Evolutionary conservation across 2,797 vertebrate species (phyloP).

Genomic region (Danionella dracula): DNA sequence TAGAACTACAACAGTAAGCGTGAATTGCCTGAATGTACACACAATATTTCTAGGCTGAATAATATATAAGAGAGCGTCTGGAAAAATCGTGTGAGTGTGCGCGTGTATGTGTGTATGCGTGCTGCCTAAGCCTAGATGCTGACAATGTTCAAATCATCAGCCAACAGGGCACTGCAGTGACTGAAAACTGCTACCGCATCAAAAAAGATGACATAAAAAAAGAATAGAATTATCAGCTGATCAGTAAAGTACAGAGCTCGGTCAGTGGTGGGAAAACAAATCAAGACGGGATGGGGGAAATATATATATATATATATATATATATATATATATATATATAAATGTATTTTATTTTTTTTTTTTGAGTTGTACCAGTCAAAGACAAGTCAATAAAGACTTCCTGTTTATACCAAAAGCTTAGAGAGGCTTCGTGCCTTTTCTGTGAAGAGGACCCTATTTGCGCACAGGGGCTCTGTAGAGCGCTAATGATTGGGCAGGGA

Average conservation of each 20-base stretch:
- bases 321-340: no score
- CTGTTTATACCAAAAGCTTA: no score
- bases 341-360: no score
- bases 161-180: slow-evolving; percentile 7
- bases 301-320: no score
- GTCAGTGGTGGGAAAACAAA: slow-evolving; percentile 25
- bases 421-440: no score
- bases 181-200: slow-evolving; percentile 20
- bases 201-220: slow-evolving; percentile 29
- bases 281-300: not conserved
- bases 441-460: no score
- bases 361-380: no score
- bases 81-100: not conserved
- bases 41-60: slow-evolving; percentile 3
- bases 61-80: slow-evolving; percentile 1
- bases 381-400: no score
- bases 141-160: slow-evolving; percentile 15
- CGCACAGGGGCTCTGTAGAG: no score
- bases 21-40: slow-evolving; percentile 2
- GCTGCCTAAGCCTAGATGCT: slow-evolving; percentile 1
- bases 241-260: slow-evolving; percentile 21
- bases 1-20: not conserved
- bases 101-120: no score
- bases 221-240: not conserved
- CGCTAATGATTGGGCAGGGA: no score